Conservation (phyloP, 2,113 vertebrate genomes). For the Phrynosoma blainvillii region DNA sequence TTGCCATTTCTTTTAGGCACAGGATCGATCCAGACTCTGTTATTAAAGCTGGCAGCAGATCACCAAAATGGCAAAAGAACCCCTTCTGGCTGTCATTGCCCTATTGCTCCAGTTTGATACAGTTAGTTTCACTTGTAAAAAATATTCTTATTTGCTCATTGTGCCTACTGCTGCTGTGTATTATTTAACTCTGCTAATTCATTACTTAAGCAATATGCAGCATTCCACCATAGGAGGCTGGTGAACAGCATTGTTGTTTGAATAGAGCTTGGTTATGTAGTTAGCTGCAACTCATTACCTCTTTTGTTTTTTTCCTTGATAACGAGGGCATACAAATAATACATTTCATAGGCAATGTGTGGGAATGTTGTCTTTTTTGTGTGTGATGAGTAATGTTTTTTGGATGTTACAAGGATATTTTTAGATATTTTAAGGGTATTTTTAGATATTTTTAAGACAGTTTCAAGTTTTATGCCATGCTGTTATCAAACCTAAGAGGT, state of each 20-base stretch:
- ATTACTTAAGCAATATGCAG: constrained; percentile 47
- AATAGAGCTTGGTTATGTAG: neutral
- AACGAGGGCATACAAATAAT: neutral
- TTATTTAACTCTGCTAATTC: constrained; percentile 48
- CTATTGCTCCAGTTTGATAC: constrained; percentile 21
- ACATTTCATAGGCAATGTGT: neutral
- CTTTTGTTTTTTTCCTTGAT: neutral
- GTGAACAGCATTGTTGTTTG: neutral
- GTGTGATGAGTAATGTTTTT: no score
- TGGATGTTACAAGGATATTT: no score
- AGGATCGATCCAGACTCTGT: neutral
- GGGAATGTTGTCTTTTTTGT: neutral
- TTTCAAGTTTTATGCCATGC: no score
- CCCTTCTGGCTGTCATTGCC: neutral
- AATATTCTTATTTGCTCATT: constrained; percentile 23
- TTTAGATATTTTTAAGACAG: no score
- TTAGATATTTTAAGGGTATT: no score
- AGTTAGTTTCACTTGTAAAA: constrained; percentile 1
- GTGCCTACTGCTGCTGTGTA: constrained; percentile 35
- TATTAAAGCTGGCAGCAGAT: neutral
- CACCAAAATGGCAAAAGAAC: neutral
- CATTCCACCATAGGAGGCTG: constrained; percentile 28
- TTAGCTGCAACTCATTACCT: neutral
- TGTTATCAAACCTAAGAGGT: no score
- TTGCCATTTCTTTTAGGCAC: neutral